Conservation (phyloP, 2,888 invertebrate species). For the Ommatoiulus sabulosus region DNA sequence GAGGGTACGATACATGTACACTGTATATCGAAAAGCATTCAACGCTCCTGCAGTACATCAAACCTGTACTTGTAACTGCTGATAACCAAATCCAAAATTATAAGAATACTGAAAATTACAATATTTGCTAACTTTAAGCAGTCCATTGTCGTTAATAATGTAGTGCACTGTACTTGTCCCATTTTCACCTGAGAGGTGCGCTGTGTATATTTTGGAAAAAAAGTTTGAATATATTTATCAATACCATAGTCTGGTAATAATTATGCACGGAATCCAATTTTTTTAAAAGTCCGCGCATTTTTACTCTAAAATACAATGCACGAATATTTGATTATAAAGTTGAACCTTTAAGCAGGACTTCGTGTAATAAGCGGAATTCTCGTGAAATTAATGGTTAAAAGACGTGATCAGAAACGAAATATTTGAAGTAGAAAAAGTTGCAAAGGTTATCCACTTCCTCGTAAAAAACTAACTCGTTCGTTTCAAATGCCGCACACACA, state of each 20-base stretch:
- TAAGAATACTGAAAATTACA: not conserved
- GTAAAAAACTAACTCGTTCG: constrained; percentile 29
- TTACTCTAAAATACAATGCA: not conserved
- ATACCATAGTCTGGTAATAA: not conserved
- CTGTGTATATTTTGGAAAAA: too few relatives aligned
- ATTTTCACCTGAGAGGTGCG: too few relatives aligned
- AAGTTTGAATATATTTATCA: too few relatives aligned
- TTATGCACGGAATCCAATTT: not conserved
- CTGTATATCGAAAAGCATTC: too few relatives aligned
- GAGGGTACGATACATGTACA: too few relatives aligned
- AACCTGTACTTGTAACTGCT: too few relatives aligned
- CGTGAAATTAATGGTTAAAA: constrained; percentile 16
- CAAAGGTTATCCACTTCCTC: constrained; percentile 35
- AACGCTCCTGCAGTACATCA: too few relatives aligned
- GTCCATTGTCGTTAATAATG: not conserved
- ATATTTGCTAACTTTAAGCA: not conserved
- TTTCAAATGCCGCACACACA: constrained; percentile 36
- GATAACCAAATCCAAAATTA: not conserved
- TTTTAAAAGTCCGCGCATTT: not conserved
- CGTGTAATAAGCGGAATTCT: constrained; percentile 35
- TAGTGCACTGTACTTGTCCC: not conserved
- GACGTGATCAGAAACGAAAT: constrained; percentile 37
- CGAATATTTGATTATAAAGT: not conserved
- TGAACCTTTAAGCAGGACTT: not conserved
- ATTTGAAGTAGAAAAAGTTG: constrained; percentile 22